Evolutionary conservation across 2,113 vertebrate species (phyloP).

Genomic region (Pseudorectes ferrugineus): DNA sequence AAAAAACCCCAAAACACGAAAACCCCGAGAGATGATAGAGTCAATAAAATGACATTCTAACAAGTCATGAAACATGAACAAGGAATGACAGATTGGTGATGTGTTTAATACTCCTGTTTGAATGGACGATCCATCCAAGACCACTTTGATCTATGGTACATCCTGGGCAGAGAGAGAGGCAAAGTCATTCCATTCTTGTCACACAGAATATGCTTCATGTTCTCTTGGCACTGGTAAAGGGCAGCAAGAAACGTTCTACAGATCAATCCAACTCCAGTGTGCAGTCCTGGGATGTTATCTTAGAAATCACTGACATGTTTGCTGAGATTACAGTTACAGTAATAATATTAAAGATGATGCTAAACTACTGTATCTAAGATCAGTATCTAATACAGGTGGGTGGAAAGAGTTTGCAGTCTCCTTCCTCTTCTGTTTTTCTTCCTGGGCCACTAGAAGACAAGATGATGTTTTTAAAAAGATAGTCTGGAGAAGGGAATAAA

Average conservation of each 20-base stretch:
- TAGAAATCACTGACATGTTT: neutral
- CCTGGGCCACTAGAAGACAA: neutral
- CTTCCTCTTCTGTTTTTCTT: neutral
- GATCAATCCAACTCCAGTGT: neutral
- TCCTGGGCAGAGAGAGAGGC: neutral
- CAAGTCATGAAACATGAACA: neutral
- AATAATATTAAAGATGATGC: neutral
- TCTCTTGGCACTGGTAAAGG: neutral
- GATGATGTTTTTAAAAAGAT: neutral
- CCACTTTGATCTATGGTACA: neutral
- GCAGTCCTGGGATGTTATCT: neutral
- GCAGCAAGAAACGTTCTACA: neutral
- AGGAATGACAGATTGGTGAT: neutral
- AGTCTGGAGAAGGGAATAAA: neutral
- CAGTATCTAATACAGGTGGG: neutral
- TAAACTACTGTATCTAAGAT: neutral
- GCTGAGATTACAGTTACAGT: neutral
- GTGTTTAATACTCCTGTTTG: neutral
- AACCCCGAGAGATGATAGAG: neutral
- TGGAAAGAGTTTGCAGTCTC: neutral
- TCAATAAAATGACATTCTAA: neutral
- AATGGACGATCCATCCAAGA: neutral
- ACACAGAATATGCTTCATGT: neutral
- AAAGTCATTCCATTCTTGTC: constrained; percentile 44
- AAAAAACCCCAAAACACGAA: neutral